Base-by-base conservation (phyloP, 1,140 invertebrate genomes). In the Pararge aegeria region DNA sequence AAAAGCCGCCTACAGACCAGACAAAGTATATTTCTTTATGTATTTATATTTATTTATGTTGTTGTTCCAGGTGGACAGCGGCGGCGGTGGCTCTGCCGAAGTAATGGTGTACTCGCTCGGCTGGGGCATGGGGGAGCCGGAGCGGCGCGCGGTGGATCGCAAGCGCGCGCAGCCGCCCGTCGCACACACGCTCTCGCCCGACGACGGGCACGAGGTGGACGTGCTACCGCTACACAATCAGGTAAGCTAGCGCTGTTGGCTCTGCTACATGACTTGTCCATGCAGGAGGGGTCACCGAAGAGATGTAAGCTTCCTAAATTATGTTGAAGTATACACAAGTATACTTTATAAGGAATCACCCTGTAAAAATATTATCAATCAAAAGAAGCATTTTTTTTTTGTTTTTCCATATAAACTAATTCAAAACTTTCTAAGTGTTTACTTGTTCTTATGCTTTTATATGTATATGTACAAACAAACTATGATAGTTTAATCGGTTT, bases 391-490 rank as follows among this genome's bases (percentile, higher is more conserved):
- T n/a, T n/a, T n/a, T n/a, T n/a, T n/a, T n/a, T n/a, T n/a, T n/a
- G n/a, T n/a, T n/a, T n/a, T n/a, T n/a, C n/a, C n/a, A n/a, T n/a
- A n/a, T n/a, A n/a, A n/a, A n/a, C n/a, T n/a, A n/a, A n/a, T n/a
- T n/a, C n/a, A n/a, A n/a, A n/a, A n/a, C n/a, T n/a, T n/a, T n/a
- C n/a, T n/a, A n/a, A n/a, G n/a, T n/a, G n/a, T n/a, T n/a, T n/a
- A n/a, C n/a, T n/a, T n/a, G 76, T 85, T 76, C 83, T 87, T 88
- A 88, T 75, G 83, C 46, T 84, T 84, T n/a, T 83, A 82, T 72
- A 87, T 87, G 83, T 85, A 87, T 89, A 89, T 89, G 86, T 89
- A 89, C 86, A 88, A 87, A 87, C 80, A 85, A 88, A 86, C 75
- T 86, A 85, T 80, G 83, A 77, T 88, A 85, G 74, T 77, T n/a